Evolutionary conservation across 2,797 vertebrate genomes (phyloP).

Genomic region (Arctocebus calabarensis): DNA sequence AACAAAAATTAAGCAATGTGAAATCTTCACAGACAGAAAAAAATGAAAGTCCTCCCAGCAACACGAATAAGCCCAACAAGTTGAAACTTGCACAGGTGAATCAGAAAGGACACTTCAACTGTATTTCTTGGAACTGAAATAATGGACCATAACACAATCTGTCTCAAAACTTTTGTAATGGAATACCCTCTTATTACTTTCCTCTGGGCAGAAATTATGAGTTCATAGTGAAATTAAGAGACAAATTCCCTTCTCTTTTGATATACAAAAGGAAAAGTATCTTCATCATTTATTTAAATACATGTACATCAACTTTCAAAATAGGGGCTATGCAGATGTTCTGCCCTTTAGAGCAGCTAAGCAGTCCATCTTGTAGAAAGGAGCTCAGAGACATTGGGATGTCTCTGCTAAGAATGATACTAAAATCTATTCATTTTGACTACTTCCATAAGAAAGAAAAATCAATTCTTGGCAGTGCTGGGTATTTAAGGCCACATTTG

Average conservation of each 20-base stretch:
- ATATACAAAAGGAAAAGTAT: background rate
- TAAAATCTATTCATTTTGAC: conserved; percentile 24
- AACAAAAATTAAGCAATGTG: too few relatives aligned
- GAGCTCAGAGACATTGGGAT: background rate
- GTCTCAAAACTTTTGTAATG: background rate
- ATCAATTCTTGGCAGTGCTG: background rate
- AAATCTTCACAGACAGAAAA: too few relatives aligned
- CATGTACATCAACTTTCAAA: background rate
- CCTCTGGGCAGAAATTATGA: conserved; percentile 7
- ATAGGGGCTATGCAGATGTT: background rate
- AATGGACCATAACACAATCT: too few relatives aligned
- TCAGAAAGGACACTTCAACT: too few relatives aligned
- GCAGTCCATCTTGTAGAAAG: background rate
- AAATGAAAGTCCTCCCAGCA: too few relatives aligned
- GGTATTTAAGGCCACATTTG: background rate
- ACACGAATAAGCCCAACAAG: too few relatives aligned
- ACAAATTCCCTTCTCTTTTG: conserved; percentile 1
- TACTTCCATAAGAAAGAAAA: conserved; percentile 33
- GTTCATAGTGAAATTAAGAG: background rate
- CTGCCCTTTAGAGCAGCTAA: background rate
- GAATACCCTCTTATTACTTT: background rate
- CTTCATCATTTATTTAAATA: background rate
- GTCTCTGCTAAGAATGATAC: background rate
- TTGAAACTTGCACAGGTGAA: too few relatives aligned
- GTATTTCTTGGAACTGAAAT: too few relatives aligned